Evolutionary conservation across 2,888 invertebrate species (phyloP).

Genomic region (Hemaris fuciformis): DNA sequence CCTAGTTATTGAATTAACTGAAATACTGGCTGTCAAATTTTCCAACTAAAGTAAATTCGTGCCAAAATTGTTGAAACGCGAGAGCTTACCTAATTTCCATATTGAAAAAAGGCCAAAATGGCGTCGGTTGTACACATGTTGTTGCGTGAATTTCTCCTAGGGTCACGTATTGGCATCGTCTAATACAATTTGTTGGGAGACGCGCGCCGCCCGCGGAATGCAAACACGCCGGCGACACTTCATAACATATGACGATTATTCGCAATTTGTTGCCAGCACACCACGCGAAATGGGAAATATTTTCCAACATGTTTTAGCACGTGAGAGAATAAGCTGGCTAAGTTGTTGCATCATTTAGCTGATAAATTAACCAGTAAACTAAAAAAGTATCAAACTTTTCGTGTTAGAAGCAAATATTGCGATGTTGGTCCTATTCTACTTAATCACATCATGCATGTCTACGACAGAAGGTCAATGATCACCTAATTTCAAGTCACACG

Average conservation of each 20-base stretch:
- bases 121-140: slow-evolving; percentile 52
- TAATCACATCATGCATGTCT: no score
- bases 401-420: no score
- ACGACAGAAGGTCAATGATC: no score
- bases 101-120: slow-evolving; percentile 53
- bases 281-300: slow-evolving; percentile 37
- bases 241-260: slow-evolving; percentile 69
- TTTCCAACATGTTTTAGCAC: no score
- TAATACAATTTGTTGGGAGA: slow-evolving; percentile 76
- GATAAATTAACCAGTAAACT: no score
- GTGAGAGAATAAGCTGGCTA: no score
- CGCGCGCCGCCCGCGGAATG: slow-evolving; percentile 62
- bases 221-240: slow-evolving; percentile 59
- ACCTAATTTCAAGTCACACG: no score
- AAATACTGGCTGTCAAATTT: neutral
- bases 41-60: neutral
- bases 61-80: neutral
- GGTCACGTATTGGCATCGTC: slow-evolving; percentile 74
- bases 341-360: no score
- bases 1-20: neutral
- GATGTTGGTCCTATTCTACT: no score
- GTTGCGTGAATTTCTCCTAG: slow-evolving; percentile 54
- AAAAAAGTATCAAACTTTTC: no score
- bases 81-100: slow-evolving; percentile 51
- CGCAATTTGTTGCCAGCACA: slow-evolving; percentile 48